Evolutionary conservation across 23 tunicate species (phyloP), one percentile per base, ranked within the genome.

Genomic region (Halocynthia aurantium): DNA sequence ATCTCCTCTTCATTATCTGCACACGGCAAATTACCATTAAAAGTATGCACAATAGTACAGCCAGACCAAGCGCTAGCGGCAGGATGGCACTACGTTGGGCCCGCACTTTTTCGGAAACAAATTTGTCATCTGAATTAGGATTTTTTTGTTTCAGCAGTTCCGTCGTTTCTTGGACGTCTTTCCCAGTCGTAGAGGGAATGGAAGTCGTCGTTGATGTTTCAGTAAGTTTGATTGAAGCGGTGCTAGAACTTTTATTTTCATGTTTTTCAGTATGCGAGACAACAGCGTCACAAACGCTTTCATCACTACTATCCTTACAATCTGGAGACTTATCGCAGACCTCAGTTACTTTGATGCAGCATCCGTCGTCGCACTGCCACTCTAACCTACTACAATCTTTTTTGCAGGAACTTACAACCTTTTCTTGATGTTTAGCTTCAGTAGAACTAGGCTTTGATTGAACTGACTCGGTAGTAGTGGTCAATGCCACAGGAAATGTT

Each of bases 281-380:
- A 65, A 49, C 49, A 15, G 50, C n/a, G 6, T 10, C 78, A 61
- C 96, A 89, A 53, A 62, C 82, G 21, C 44, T 21, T 81, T 89
- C 96, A 81, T 89, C 96, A 74, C 96, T 89, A 0, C 73, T 74
- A 76, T 89, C 96, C 10, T 61, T 49, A 68, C 96, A 89, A 40
- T 89, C 80, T 7, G 62, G 9, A 0, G 60, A 55, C n/a, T 61
- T 60, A 79, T 89, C 76, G 55, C 96, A 89, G 2, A 89, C 85
- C 10, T 73, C 70, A 52, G 49, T 61, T 7, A 80, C 77, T 62
- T 72, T 61, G 12, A 89, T 75, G 31, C 96, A 89, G 58, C 80
- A 73, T 8, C 75, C 75, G 57, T 80, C 71, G 53, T 80, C 96
- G 76, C 96, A 89, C 52, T 73, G 66, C 96, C 96, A 89, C 53